Percentiles rank a stretch among this genome's conserved stretches.
Conservation (phyloP, 2,113 vertebrate genomes). For the Arizona elegans region DNA sequence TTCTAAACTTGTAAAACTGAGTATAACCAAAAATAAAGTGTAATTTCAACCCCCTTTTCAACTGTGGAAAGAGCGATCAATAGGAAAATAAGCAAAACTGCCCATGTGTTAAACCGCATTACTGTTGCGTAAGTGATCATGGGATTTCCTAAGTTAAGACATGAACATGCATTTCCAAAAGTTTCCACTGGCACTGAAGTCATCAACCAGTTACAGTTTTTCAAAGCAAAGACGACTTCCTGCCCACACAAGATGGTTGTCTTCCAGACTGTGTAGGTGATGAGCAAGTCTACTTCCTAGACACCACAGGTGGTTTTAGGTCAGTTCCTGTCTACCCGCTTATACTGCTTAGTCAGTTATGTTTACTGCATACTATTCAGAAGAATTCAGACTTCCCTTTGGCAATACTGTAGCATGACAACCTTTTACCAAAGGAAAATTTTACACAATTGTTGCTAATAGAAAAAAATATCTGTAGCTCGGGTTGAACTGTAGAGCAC, state of each 20-base stretch:
- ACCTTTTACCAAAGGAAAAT: constrained; percentile 10
- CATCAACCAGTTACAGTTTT: constrained; percentile 21
- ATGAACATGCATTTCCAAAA: background rate
- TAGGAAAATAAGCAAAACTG: constrained; percentile 3
- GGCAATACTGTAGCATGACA: background rate
- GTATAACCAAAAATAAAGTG: background rate
- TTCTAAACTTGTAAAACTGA: background rate
- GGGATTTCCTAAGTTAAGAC: background rate
- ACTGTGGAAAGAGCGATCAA: background rate
- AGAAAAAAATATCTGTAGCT: background rate
- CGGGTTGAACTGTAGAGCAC: background rate
- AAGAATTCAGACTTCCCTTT: constrained; percentile 5
- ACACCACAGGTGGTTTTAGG: constrained; percentile 21
- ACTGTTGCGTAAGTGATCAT: background rate
- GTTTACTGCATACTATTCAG: constrained; percentile 21
- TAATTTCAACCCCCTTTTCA: constrained; percentile 3
- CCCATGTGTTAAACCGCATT: background rate
- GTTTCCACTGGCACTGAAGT: constrained; percentile 1
- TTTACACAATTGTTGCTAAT: background rate
- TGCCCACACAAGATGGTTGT: background rate
- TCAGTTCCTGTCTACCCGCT: constrained; percentile 26
- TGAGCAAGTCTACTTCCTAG: constrained; percentile 20
- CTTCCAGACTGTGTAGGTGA: constrained; percentile 33
- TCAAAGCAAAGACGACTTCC: constrained; percentile 15
- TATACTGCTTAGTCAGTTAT: constrained; percentile 22